Conservation (phyloP, 2,888 invertebrate species). For the Sarcophaga carnaria region DNA sequence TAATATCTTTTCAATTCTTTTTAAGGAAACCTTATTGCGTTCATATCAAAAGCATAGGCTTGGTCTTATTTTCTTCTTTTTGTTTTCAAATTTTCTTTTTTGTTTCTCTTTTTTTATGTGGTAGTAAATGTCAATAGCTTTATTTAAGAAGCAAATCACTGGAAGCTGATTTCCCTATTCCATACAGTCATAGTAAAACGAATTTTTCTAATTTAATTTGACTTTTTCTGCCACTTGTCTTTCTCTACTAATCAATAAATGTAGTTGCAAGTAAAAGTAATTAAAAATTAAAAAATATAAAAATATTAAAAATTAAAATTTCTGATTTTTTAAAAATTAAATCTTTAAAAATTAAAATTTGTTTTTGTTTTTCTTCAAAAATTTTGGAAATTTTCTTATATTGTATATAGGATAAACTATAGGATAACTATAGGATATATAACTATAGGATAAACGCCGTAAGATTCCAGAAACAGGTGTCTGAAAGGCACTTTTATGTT, state of each 20-base stretch:
- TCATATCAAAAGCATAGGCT: too few relatives aligned
- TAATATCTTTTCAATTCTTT: neutral
- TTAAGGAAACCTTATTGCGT: neutral
- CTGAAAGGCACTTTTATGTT: too few relatives aligned
- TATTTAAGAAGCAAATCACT: neutral
- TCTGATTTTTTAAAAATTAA: too few relatives aligned
- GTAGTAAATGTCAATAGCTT: neutral
- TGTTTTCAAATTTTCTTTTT: too few relatives aligned
- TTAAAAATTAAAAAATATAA: neutral
- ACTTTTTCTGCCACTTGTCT: neutral
- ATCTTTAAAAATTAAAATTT: slow-evolving; percentile 13
- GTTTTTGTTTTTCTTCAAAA: neutral
- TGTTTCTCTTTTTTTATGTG: too few relatives aligned
- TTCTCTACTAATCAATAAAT: neutral
- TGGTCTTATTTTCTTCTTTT: neutral
- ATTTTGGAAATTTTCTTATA: too few relatives aligned
- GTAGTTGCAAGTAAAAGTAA: slow-evolving; percentile 8
- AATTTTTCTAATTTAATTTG: slow-evolving; percentile 5
- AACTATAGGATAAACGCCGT: too few relatives aligned
- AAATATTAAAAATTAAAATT: too few relatives aligned
- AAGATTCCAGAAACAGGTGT: too few relatives aligned
- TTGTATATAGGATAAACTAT: too few relatives aligned
- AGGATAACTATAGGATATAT: too few relatives aligned
- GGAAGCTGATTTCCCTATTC: neutral
- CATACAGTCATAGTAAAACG: neutral